phyloP scores from a whole-genome alignment of 1,140 invertebrate species.

The Drosophila kanapiae region DNA sequence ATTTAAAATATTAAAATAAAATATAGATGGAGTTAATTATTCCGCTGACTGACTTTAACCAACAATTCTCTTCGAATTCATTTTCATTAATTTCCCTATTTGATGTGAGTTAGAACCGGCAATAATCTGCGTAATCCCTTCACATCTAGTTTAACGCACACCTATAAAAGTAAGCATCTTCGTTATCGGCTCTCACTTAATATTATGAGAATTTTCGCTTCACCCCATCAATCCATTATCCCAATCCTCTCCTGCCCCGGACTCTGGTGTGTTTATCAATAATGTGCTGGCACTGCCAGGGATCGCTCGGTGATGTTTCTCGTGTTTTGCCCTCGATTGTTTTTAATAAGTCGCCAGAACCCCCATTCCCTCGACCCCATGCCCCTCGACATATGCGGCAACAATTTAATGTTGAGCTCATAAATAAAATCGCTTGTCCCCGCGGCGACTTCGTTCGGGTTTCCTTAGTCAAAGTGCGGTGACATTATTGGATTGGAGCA shows the following conservation, averaged over 20 bases:
- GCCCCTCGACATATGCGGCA: constrained; percentile 64
- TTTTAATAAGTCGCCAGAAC: constrained; percentile 70
- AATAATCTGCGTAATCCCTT: constrained; percentile 10
- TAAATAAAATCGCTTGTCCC: constrained; percentile 75
- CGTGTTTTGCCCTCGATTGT: constrained; percentile 50
- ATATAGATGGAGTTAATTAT: not conserved
- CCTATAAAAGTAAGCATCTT: constrained; percentile 42
- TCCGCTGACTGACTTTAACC: not conserved
- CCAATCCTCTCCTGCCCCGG: constrained; percentile 12
- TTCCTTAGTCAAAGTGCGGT: constrained; percentile 73
- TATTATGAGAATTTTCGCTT: constrained; percentile 40
- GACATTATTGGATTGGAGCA: constrained; percentile 67
- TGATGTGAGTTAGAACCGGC: not conserved
- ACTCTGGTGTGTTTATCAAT: constrained; percentile 60
- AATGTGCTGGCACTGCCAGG: constrained; percentile 38
- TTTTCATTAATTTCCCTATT: not conserved
- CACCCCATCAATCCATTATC: constrained; percentile 44
- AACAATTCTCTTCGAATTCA: not conserved
- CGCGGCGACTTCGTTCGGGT: constrained; percentile 29
- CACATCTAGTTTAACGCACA: constrained; percentile 18
- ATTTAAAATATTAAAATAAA: not conserved
- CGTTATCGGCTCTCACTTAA: constrained; percentile 39
- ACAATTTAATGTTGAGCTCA: constrained; percentile 77
- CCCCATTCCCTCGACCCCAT: constrained; percentile 12
- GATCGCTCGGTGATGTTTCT: constrained; percentile 33